These are phyloP conservation scores for Antrozous pallidus DNA, from an alignment of 2,797 vertebrate genomes.

Conservation along the genomic window DNA sequence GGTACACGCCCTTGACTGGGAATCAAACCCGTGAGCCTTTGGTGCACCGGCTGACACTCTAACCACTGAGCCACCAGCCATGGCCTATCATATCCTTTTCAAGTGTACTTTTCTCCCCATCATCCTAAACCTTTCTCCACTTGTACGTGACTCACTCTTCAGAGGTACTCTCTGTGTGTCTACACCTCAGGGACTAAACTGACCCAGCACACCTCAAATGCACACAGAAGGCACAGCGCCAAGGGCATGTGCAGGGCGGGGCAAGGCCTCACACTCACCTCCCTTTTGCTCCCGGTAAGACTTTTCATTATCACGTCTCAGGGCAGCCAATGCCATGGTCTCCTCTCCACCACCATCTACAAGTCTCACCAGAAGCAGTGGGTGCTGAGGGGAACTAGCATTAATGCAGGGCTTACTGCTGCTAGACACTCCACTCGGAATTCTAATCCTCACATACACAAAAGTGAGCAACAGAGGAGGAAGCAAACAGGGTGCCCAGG, in stretches of 20 bases:
- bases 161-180: background rate
- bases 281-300: background rate
- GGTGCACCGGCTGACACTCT: too few species aligned
- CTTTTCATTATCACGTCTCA: background rate
- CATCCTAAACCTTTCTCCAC: background rate
- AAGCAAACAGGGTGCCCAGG: background rate
- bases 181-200: background rate
- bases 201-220: background rate
- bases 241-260: fast-evolving
- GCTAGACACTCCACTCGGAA: too few species aligned
- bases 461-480: background rate
- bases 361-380: background rate
- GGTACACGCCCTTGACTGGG: too few species aligned
- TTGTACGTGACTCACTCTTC: background rate
- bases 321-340: background rate
- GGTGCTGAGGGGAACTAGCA: background rate
- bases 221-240: too few species aligned
- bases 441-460: background rate
- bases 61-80: too few species aligned
- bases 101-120: background rate
- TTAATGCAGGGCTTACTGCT: fast-evolving
- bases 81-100: background rate
- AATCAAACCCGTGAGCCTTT: too few species aligned
- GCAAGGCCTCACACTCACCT: background rate
- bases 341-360: too few species aligned